Base-by-base conservation (phyloP, 2,797 vertebrate genomes). In the Psittacula echo region DNA sequence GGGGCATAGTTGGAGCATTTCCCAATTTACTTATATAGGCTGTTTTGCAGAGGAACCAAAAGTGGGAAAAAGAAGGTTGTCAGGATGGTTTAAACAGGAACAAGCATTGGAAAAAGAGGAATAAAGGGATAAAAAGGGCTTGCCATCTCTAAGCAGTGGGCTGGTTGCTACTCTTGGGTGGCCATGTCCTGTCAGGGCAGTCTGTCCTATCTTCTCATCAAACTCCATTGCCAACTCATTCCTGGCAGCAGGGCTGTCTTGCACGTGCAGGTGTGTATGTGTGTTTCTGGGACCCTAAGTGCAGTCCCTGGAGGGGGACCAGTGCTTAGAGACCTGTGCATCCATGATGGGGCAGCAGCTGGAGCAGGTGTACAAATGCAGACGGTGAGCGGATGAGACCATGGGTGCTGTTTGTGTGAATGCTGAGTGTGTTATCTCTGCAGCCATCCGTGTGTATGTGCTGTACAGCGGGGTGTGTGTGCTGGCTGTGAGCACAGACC, bases 361-460 rank as follows among this genome's bases (percentile, higher is more conserved):
- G 80, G 30, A 24, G 42, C 1, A 4, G 14, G 7, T 45, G 29
- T 45, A 11, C 0, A 1, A 64, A 17, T 19, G 30, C 7, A 3
- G 1, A 51, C 72, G 30, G 22, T 0, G 2, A 42, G 34, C 20
- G 21, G 44, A 41, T 41, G 51, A 71, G 13, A 41, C 39, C 1
- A 8, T 24, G 19, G 32, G 32, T 23, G 12, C 58, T 53, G 24
- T 41, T 32, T 62, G 29, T 32, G 24, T 41, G 50, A 65, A 41
- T 4, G 5, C 34, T 18, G 66, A 48, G 23, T 5, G 8, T 34
- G 24, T 45, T 34, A 23, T 24, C 44, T 53, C 29, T 14, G 30
- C 23, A 11, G 44, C n/a, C 2, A 0, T 19, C 30, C 2, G 0
- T 19, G 26, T 42, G n/a, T 29, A 23, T n/a, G 23, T 15, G 10